Evolutionary conservation across 2,113 vertebrate species (phyloP).

Genomic region (Anser brachyrhynchus): DNA sequence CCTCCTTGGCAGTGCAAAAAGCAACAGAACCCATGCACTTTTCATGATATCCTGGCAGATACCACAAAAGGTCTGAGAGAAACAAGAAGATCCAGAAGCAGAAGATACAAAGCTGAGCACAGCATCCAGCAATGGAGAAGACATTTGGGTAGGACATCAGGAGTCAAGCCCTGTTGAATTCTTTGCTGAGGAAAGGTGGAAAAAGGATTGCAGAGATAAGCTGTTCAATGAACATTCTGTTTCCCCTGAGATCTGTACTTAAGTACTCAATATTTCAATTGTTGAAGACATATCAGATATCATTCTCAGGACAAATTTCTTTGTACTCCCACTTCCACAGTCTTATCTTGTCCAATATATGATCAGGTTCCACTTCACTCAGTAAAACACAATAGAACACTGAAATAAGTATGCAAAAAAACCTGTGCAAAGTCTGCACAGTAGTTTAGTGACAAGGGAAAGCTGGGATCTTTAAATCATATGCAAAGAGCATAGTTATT

Average conservation of each 20-base stretch:
- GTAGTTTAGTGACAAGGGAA: not conserved
- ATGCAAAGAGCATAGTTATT: not conserved
- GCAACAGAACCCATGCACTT: not conserved
- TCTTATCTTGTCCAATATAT: not conserved
- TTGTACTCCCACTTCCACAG: not conserved
- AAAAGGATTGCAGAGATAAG: not conserved
- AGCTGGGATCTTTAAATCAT: not conserved
- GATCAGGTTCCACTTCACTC: not conserved
- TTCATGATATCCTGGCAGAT: not conserved
- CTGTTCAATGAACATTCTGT: not conserved
- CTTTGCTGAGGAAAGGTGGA: not conserved
- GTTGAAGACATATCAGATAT: not conserved
- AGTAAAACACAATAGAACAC: not conserved
- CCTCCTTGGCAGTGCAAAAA: not conserved
- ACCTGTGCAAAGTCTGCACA: not conserved
- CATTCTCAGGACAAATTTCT: not conserved
- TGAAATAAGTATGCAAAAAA: not conserved
- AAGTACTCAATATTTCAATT: not conserved
- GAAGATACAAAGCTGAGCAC: not conserved
- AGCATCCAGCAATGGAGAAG: not conserved
- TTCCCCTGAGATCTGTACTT: not conserved
- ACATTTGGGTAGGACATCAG: not conserved
- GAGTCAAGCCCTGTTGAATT: not conserved
- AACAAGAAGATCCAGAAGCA: not conserved
- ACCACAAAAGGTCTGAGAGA: not conserved